These are phyloP conservation scores for Platyrinchus mystaceus DNA, from an alignment of 2,797 vertebrate species.

Conservation along the genomic window DNA sequence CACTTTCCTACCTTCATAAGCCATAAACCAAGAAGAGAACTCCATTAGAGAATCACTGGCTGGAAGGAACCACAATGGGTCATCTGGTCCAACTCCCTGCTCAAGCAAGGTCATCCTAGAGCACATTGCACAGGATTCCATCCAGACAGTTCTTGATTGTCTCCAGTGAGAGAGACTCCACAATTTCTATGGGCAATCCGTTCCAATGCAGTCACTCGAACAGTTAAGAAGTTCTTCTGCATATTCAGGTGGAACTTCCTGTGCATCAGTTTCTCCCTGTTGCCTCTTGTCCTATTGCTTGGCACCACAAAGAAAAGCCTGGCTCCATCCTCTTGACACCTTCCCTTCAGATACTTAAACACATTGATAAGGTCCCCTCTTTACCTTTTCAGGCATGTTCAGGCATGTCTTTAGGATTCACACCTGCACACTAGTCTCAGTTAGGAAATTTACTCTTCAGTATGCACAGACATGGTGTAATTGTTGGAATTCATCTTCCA, in stretches of 20 bases:
- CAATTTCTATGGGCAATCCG: not conserved
- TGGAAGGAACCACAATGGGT: not conserved
- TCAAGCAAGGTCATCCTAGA: not conserved
- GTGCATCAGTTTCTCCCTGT: not conserved
- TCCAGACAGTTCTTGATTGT: not conserved
- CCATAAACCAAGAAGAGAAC: not conserved
- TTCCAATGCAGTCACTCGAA: not conserved
- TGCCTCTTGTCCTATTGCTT: not conserved
- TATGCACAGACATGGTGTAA: not conserved
- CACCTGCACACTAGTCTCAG: not conserved
- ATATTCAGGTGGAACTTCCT: not conserved
- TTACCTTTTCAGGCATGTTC: not conserved
- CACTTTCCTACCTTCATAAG: not conserved
- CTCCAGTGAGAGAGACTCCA: not conserved
- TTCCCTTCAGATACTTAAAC: not conserved
- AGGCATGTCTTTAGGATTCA: not conserved
- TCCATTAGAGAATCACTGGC: not conserved
- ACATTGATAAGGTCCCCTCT: accelerated
- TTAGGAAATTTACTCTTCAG: not conserved
- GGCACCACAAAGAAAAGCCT: not conserved
- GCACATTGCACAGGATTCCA: not conserved
- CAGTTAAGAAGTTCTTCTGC: not conserved
- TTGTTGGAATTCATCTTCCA: not conserved
- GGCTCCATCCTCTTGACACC: not conserved
- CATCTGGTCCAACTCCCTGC: not conserved